Base-by-base conservation (phyloP, 1,140 invertebrate species). In the Streblospio benedicti region DNA sequence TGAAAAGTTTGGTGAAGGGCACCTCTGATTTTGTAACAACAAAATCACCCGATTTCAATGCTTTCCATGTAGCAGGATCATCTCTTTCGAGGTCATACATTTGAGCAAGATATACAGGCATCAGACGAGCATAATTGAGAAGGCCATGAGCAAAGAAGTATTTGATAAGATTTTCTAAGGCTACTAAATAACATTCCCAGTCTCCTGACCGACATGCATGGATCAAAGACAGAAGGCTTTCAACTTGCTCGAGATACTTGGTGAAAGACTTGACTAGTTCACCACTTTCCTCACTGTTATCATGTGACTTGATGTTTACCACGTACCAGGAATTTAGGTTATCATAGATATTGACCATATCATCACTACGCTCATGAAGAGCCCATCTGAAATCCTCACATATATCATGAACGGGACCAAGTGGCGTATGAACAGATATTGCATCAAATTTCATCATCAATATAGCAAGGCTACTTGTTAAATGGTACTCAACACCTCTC, bases 101-200 rank as follows among this genome's bases (percentile, higher is more conserved):
- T 51, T 52, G 50, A 1, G 50, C 50, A 31, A 52, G 50, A 31
- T 52, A 31, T 25, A 52, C 30, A 30, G 50, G 50, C 50, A 31
- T 30, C 50, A 52, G 50, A 31, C 50, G 4, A 52, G 25, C 50
- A 52, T 31, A 31, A 18, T 52, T 52, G 3, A 52, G 27, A 31
- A 52, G 50, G 33, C 33, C 6, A n/a, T 30, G 50, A 25, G 50
- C 2, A 31, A 52, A 52, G 27, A 31, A 52, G 33, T 31, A 31
- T 28, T 4, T 28, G 50, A 52, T 52, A 4, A 51, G 31, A n/a
- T 51, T 51, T 27, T 51, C 27, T 51, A 28, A 51, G 20, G 49
- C 4, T 27, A 16, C 18, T 16, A 51, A 51, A 4, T 51, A 28
- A 25, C 49, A 2, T 51, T 51, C 23, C 23, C 27, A 51, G 4